These are phyloP conservation scores for Amiota communis DNA, from an alignment of 2,888 invertebrate genomes.

Conservation along the genomic window DNA sequence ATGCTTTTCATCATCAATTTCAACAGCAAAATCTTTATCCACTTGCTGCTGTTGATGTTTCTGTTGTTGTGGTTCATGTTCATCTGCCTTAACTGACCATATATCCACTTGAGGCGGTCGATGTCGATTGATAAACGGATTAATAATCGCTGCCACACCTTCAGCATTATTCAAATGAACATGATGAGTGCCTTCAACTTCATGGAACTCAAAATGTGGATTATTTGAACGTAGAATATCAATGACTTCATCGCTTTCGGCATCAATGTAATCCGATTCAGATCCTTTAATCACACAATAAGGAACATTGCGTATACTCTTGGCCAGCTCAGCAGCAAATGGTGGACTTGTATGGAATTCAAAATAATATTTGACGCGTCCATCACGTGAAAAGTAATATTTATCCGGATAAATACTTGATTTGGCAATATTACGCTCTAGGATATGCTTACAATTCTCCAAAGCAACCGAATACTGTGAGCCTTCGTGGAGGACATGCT, in stretches of 20 bases:
- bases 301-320: conserved; percentile 77
- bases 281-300: conserved; percentile 79
- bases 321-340: conserved; percentile 76
- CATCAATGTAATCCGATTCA: conserved; percentile 75
- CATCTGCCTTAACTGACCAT: conserved; percentile 55
- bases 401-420: conserved; percentile 77
- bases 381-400: conserved; percentile 74
- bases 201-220: conserved; percentile 77
- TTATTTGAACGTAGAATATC: conserved; percentile 76
- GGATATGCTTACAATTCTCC: conserved; percentile 76
- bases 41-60: neutral
- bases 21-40: conserved; percentile 46
- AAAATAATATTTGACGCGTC: conserved; percentile 65
- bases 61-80: neutral
- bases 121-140: conserved; percentile 75
- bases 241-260: conserved; percentile 75
- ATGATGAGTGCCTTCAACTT: conserved; percentile 82
- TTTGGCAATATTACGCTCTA: conserved; percentile 76
- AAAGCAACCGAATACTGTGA: conserved; percentile 76
- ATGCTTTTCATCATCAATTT: conserved; percentile 52
- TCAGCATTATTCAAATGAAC: conserved; percentile 81
- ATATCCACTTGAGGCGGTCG: conserved; percentile 59
- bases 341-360: conserved; percentile 67
- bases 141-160: conserved; percentile 76
- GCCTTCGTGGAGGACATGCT: conserved; percentile 76